These are phyloP conservation scores for Physella acuta DNA, from an alignment of 1,140 invertebrate species.

Conservation along the genomic window DNA sequence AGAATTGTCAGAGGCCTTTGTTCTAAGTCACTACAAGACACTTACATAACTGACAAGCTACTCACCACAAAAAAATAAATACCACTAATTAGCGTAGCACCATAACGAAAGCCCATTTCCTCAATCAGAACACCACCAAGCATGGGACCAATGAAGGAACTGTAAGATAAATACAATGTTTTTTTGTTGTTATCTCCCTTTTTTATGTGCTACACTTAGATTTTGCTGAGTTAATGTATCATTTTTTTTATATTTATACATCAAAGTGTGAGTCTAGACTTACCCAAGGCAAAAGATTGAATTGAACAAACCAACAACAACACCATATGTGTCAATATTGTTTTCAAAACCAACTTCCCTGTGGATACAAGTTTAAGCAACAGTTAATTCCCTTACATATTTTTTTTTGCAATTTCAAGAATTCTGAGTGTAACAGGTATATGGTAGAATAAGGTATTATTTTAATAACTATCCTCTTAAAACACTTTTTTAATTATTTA, in stretches of 20 bases:
- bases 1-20: too few species aligned
- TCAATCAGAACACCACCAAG: background rate
- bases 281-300: slow-evolving; percentile 45
- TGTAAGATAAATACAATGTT: background rate
- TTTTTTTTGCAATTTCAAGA: background rate
- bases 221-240: background rate
- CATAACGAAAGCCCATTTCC: background rate
- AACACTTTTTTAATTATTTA: background rate
- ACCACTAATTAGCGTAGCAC: background rate
- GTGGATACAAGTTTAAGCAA: background rate
- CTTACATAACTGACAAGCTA: too few species aligned
- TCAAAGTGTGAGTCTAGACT: slow-evolving; percentile 8
- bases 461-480: background rate
- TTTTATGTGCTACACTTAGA: background rate
- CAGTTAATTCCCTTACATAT: background rate
- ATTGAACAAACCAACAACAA: slow-evolving; percentile 44
- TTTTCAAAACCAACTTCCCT: slow-evolving; percentile 43
- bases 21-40: too few species aligned
- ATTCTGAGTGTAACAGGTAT: background rate
- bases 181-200: background rate
- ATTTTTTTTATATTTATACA: background rate
- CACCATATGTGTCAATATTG: slow-evolving; percentile 42
- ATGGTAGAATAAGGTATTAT: background rate
- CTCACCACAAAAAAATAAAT: background rate
- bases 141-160: background rate